A percentile compares a stretch with the other conserved stretches of the same genome.
These are phyloP conservation scores for Idaea biselata DNA, from an alignment of 2,888 invertebrate genomes.

Conservation along the genomic window DNA sequence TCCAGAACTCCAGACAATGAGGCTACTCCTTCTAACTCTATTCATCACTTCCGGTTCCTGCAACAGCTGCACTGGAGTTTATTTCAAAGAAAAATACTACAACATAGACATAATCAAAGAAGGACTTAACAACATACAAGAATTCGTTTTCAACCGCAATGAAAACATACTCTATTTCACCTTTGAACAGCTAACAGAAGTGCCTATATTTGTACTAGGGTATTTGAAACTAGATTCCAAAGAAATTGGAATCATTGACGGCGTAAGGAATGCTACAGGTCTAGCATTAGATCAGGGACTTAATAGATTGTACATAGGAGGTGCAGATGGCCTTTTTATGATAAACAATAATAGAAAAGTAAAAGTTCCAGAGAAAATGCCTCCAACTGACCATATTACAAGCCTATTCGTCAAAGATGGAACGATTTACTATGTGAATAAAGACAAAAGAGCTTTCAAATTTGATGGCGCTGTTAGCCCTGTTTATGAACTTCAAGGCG, in stretches of 20 bases:
- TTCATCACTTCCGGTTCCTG: background rate
- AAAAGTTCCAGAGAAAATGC: constrained; percentile 52
- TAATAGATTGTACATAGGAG: constrained; percentile 61
- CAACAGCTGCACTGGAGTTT: constrained; percentile 47
- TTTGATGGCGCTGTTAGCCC: constrained; percentile 51
- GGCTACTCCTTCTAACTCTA: background rate
- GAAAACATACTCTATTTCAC: constrained; percentile 65
- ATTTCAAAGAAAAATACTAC: constrained; percentile 55
- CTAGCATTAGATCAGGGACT: constrained; percentile 55
- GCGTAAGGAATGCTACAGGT: constrained; percentile 61
- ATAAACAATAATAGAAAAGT: constrained; percentile 49
- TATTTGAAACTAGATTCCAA: constrained; percentile 49
- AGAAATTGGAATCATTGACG: constrained; percentile 48
- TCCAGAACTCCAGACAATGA: background rate
- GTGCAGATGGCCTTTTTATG: constrained; percentile 57
- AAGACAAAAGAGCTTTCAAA: constrained; percentile 48
- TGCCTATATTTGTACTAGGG: constrained; percentile 45
- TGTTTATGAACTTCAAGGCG: constrained; percentile 48
- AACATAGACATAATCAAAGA: constrained; percentile 59
- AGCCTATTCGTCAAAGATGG: constrained; percentile 54
- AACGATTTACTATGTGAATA: constrained; percentile 54
- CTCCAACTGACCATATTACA: constrained; percentile 53
- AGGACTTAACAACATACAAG: constrained; percentile 57
- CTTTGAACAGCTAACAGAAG: constrained; percentile 50
- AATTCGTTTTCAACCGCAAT: constrained; percentile 51